phyloP scores from a whole-genome alignment of 2,797 vertebrate species.

The Acanthornis magna region DNA sequence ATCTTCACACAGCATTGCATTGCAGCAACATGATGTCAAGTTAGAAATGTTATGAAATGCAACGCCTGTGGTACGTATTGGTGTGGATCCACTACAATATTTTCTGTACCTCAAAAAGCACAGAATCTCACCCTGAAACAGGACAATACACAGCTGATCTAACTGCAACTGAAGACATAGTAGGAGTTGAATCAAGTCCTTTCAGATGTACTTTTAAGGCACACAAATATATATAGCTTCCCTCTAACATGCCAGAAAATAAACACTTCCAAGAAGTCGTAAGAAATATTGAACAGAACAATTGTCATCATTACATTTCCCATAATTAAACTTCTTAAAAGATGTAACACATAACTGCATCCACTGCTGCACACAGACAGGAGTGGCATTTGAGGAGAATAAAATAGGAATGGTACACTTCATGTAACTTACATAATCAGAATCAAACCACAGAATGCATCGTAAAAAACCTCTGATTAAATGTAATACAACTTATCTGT shows the following conservation, averaged over 20 bases:
- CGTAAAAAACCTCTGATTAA: background rate
- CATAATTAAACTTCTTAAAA: background rate
- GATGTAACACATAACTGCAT: background rate
- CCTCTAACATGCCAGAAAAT: background rate
- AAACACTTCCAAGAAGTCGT: background rate
- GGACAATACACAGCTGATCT: background rate
- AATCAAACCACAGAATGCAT: background rate
- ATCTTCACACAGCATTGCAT: background rate
- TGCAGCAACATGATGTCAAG: conserved; percentile 17
- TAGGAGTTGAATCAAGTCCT: background rate
- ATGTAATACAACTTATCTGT: background rate
- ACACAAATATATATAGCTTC: background rate
- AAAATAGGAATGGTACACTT: background rate
- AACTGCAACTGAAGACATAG: background rate
- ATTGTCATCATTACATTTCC: background rate
- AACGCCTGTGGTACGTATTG: background rate
- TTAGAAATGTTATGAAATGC: conserved; percentile 21
- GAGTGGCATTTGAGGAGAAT: background rate
- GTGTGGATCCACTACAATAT: background rate
- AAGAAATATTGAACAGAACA: background rate
- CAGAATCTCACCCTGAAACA: background rate
- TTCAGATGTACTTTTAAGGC: background rate
- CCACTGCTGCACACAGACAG: background rate
- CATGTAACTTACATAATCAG: conserved; percentile 29
- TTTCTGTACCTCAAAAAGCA: background rate